Evolutionary conservation across 2,113 vertebrate genomes (phyloP).

Genomic region (Naja naja): DNA sequence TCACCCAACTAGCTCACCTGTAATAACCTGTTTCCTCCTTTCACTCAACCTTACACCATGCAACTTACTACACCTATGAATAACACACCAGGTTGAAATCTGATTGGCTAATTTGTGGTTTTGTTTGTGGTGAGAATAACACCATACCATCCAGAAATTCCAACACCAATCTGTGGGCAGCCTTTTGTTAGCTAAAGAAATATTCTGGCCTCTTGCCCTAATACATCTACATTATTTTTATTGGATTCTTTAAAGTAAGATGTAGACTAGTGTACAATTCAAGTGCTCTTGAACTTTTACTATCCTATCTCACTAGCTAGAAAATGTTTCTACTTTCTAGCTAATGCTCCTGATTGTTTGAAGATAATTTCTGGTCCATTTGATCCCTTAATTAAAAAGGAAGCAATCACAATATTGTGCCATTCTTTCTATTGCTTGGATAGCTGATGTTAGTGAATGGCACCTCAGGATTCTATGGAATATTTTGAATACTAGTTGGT

Average conservation of each 20-base stretch:
- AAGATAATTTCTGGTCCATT: not conserved
- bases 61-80: not conserved
- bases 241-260: not conserved
- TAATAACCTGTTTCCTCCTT: not conserved
- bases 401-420: not conserved
- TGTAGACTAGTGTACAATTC: not conserved
- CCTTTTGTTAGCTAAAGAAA: not conserved
- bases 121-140: not conserved
- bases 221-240: not conserved
- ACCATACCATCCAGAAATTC: not conserved
- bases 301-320: not conserved
- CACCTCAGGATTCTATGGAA: not conserved
- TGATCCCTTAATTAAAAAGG: not conserved
- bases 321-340: not conserved
- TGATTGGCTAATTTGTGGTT: not conserved
- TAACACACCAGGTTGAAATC: not conserved
- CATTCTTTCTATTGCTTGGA: not conserved
- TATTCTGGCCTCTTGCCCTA: not conserved
- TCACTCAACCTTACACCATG: not conserved
- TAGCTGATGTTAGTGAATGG: not conserved
- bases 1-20: not conserved
- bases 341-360: not conserved
- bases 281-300: not conserved
- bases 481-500: not conserved
- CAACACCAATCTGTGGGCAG: not conserved